Conservation (phyloP, 1,140 invertebrate species). For the Orchesella cincta region DNA sequence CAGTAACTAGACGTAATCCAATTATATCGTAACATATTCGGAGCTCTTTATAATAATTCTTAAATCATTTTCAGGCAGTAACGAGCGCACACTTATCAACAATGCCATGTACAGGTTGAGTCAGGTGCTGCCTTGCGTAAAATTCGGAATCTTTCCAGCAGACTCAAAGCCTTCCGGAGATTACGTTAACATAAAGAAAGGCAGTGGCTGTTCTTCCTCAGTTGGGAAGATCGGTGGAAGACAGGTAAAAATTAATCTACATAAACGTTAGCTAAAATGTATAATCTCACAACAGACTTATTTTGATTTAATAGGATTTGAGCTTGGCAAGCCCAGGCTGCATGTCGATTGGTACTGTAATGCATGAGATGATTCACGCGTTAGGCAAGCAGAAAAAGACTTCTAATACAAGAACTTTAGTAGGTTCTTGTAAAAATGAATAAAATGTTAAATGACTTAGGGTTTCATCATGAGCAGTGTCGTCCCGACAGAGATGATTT, state of each 20-base stretch:
- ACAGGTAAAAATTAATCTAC: neutral
- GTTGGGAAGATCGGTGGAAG: neutral
- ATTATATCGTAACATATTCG: neutral
- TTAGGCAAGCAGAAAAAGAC: too few relatives aligned
- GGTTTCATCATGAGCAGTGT: constrained; percentile 9
- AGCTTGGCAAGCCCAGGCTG: constrained; percentile 8
- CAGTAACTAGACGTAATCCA: neutral
- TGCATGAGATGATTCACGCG: constrained; percentile 23
- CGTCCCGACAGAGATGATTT: neutral
- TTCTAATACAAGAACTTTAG: too few relatives aligned
- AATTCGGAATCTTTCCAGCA: neutral
- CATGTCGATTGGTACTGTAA: neutral
- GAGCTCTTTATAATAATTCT: neutral
- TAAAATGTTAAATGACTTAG: too few relatives aligned
- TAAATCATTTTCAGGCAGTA: neutral
- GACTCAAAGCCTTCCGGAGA: neutral
- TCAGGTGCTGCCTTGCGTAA: neutral
- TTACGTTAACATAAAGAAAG: neutral
- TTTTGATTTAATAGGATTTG: neutral
- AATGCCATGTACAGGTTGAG: neutral
- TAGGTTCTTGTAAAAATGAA: too few relatives aligned
- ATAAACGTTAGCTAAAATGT: too few relatives aligned
- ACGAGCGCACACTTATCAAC: neutral
- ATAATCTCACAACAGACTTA: too few relatives aligned
- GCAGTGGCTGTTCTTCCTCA: neutral